Percentiles rank a stretch among this genome's conserved stretches.
Evolutionary conservation across 2,113 vertebrate species (phyloP).

Genomic region (Silurus meridionalis): DNA sequence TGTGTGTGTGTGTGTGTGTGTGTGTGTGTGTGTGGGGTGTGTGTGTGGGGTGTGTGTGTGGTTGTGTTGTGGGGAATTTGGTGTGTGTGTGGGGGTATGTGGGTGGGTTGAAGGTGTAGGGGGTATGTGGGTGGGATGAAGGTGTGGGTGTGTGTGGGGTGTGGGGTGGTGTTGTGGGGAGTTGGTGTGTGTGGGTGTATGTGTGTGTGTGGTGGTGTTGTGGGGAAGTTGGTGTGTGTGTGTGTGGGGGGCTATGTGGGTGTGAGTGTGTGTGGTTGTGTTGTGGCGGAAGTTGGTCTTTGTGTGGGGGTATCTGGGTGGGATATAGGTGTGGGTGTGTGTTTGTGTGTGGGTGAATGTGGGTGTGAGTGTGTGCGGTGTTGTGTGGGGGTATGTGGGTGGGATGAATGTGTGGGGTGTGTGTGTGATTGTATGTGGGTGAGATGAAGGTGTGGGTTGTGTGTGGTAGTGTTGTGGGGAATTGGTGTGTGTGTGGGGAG

Average conservation of each 20-base stretch:
- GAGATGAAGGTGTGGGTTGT: not conserved
- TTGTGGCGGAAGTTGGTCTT: not conserved
- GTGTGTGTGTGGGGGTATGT: not conserved
- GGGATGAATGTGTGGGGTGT: not conserved
- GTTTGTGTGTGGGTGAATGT: too few relatives aligned
- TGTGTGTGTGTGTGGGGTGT: not conserved
- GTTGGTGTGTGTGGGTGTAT: not conserved
- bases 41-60: not conserved
- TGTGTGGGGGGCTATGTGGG: not conserved
- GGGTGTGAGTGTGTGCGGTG: not conserved
- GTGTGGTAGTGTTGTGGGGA: too few relatives aligned
- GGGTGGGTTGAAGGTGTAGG: too few relatives aligned
- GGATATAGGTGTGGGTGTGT: not conserved
- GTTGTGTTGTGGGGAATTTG: too few relatives aligned
- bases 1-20: not conserved
- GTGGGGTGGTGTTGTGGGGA: not conserved
- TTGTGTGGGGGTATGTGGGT: not conserved
- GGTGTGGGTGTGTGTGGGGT: not conserved
- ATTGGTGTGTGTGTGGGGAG: not conserved
- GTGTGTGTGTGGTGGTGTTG: not conserved
- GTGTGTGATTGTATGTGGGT: not conserved
- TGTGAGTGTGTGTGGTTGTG: too few relatives aligned
- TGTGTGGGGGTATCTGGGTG: not conserved
- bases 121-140: not conserved
- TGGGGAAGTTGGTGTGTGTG: too few relatives aligned